Evolutionary conservation across 2,888 invertebrate genomes (phyloP), one percentile per base, ranked within the genome.

Genomic region (Eilema griseolum): DNA sequence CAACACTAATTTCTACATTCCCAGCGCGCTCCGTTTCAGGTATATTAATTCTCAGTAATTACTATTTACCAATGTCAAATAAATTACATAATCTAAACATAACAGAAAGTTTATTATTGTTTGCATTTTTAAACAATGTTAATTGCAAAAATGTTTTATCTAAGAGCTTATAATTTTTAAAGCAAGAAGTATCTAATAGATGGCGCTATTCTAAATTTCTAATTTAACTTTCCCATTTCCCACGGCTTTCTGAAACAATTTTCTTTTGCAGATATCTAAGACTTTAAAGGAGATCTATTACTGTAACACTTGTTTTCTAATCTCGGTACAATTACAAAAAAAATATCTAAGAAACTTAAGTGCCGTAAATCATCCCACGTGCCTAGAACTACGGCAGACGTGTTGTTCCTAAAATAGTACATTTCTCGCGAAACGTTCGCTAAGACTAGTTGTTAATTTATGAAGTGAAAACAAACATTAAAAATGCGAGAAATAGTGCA

Each of bases 401-500:
- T 64, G 16, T 63, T 67, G 70, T 72, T 84, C 85, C 75, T 74
- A 86, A 88, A 88, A 88, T 89, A 89, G 86, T 83, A 74, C 76
- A 73, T 83, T 83, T 78, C 72, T 63, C n/a, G 66, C 71, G 71
- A 65, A 20, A 62, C 74, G 67, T 73, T 71, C 66, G 28, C 60
- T 68, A 70, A 69, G 71, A 70, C 75, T 73, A 77, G 75, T 79
- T 85, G 80, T 85, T 41, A 41, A 41, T 41, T 80, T 82, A 70
- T 37, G 10, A 61, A 80, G 79, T 84, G 85, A 77, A 86, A 86
- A 83, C 71, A 78, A 16, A 37, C 33, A 12, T 77, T 76, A 70
- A 93, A 89, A 90, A 98, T 98, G 98, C 97, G 98, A 95, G 98
- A 98, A 97, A 98, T 98, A 87, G 98, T 98, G 81, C 98, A 98